Base-by-base conservation (phyloP, 2,888 invertebrate species). In the Synergus umbraculus region DNA sequence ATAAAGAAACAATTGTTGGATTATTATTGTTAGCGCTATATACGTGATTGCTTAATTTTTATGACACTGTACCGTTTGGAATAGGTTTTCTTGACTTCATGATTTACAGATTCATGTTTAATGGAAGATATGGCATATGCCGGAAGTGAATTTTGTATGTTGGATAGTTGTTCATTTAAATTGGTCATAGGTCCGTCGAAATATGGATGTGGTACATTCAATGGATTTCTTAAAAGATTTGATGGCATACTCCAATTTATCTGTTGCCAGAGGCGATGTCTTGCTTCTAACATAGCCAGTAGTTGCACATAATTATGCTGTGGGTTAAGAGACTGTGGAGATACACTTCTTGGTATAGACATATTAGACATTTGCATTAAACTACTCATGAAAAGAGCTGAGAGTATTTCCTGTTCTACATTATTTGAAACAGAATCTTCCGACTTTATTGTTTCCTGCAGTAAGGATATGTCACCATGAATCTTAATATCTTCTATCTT, bases 311-410 rank as follows among this genome's bases (percentile, higher is more conserved):
- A 92, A 83, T 90, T 90, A 69, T 85, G 85, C 76, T 87, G 86
- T 43, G 86, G 79, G 60, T 84, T 85, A 78, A 86, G 82, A 83
- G 76, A 84, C 69, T 76, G 85, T 43, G 64, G 84, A 49, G 89
- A 86, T 18, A 88, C 80, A 41, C 85, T 88, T 64, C 88, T 84
- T 7, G 89, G 86, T 41, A 87, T 81, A 79, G 86, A 89, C 86
- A 90, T 85, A 82, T 88, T 90, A 18, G 91, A 91, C 90, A 91
- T 90, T 80, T 92, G 90, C 90, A 92, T 91, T 76, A 92, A 84
- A 80, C 91, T 92, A 84, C 92, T 92, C 91, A 92, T 92, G 83
- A 92, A 92, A 76, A 92, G 88, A 5, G 92, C 92, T 12, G 91
- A 90, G 29, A 92, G 87, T 77, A 92, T 90, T 85, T 92, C 92